Evolutionary conservation across 1,140 invertebrate genomes (phyloP), one percentile per base, ranked within the genome.

Genomic region (Ooceraea biroi): DNA sequence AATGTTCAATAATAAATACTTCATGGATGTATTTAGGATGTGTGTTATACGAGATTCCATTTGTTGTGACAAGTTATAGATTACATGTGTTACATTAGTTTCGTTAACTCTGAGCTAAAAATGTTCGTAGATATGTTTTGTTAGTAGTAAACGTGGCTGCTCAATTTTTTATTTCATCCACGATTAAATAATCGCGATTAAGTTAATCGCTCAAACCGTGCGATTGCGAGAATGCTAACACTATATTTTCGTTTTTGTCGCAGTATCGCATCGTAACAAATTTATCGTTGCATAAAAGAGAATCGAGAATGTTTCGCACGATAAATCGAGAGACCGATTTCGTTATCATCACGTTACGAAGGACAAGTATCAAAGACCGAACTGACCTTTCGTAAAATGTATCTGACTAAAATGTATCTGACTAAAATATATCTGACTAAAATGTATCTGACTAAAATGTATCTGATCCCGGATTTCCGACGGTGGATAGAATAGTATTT

Each of bases 391-490:
- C 36, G 50, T 36, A 36, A 36, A 36, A 36, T 36, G 7, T 7
- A 36, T 36, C 7, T 36, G 36, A n/a, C n/a, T 36, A 36, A 36
- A 36, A 36, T 36, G 7, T 7, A 36, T 36, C 7, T 36, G 36
- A n/a, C n/a, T 78, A 78, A 55, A 69, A 68, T 78, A 11, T 55
- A 57, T 46, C 22, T 12, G 2, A 12, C n/a, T 78, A 78, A 55
- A 69, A 68, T 78, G 14, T 55, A 57, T 46, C 22, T 12, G 2
- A 12, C n/a, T n/a, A n/a, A n/a, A n/a, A n/a, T n/a, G n/a, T n/a
- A n/a, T n/a, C 44, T 19, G 22, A 80, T 58, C 22, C 10, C 22
- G 44, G 61, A 61, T 61, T 36, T 60, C 61, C 57, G 55, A 5
- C 36, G 27, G 25, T 30, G 52, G 22, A 57, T 46, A 3, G 22